phyloP scores from a whole-genome alignment of 2,113 vertebrate genomes.

The Malurus melanocephalus region DNA sequence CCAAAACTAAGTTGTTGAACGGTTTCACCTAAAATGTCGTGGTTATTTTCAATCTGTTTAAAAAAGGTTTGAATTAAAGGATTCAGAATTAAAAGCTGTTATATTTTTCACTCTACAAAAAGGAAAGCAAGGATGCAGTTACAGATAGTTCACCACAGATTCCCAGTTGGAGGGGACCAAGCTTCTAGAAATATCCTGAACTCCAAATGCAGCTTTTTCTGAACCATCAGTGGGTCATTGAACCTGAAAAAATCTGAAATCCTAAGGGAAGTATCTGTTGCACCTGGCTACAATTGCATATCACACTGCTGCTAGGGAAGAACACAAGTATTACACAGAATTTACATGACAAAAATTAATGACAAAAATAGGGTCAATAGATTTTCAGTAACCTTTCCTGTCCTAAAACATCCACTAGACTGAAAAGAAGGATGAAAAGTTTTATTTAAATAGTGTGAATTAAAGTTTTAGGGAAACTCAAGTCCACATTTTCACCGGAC shows the following conservation, averaged over 20 bases:
- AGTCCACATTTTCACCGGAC: background rate
- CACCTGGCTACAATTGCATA: background rate
- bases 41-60: background rate
- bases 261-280: background rate
- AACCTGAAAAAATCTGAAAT: background rate
- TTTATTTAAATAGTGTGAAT: background rate
- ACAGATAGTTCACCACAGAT: background rate
- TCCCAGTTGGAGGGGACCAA: background rate
- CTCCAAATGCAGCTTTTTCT: background rate
- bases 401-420: background rate
- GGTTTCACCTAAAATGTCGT: conserved; percentile 18
- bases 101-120: conserved; percentile 58
- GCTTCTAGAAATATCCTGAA: background rate
- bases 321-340: background rate
- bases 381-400: background rate
- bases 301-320: background rate
- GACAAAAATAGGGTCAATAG: background rate
- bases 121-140: conserved; percentile 47
- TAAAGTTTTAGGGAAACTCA: background rate
- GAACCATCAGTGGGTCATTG: background rate
- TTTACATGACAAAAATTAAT: background rate
- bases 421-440: background rate
- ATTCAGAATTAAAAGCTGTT: conserved; percentile 35
- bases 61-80: conserved; percentile 26
- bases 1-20: conserved; percentile 65